phyloP scores from a whole-genome alignment of 1,140 invertebrate species.

The Dendrolimus kikuchii region DNA sequence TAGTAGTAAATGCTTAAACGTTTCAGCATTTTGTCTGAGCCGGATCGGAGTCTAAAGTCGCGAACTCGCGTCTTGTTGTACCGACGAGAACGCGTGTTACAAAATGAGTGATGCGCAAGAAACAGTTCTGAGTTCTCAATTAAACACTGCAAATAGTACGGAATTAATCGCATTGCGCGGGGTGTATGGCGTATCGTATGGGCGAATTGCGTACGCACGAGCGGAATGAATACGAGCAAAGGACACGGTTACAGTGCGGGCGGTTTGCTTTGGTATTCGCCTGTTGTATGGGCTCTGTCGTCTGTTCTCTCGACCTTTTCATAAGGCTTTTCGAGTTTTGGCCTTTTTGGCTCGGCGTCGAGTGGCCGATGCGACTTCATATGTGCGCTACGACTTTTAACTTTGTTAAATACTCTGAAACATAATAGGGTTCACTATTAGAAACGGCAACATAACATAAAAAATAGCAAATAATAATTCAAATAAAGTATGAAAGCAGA shows the following conservation, averaged over 20 bases:
- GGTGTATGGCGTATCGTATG: too few relatives aligned
- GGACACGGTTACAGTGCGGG: slow-evolving; percentile 40
- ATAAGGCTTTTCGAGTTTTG: slow-evolving; percentile 71
- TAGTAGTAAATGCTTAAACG: slow-evolving; percentile 46
- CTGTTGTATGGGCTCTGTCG: slow-evolving; percentile 55
- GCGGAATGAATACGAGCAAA: slow-evolving; percentile 33
- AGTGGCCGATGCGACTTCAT: slow-evolving; percentile 96
- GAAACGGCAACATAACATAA: slow-evolving; percentile 47
- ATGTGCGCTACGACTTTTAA: slow-evolving; percentile 97
- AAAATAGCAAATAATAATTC: slow-evolving; percentile 23
- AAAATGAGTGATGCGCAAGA: slow-evolving; percentile 13
- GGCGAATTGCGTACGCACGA: slow-evolving; percentile 14
- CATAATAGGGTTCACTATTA: slow-evolving; percentile 65
- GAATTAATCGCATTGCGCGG: background rate
- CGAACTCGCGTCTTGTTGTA: slow-evolving; percentile 2
- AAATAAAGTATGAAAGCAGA: slow-evolving; percentile 44
- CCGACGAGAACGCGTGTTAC: too few relatives aligned
- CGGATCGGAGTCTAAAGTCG: slow-evolving; percentile 5
- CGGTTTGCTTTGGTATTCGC: slow-evolving; percentile 60
- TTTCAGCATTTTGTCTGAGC: slow-evolving; percentile 31
- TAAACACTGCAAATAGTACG: too few relatives aligned
- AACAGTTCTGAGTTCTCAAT: slow-evolving; percentile 3
- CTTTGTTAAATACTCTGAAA: slow-evolving; percentile 96
- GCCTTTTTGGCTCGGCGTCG: slow-evolving; percentile 76
- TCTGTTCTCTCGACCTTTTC: slow-evolving; percentile 69